Evolutionary conservation across 1,140 invertebrate genomes (phyloP).

Genomic region (Delia radicum): DNA sequence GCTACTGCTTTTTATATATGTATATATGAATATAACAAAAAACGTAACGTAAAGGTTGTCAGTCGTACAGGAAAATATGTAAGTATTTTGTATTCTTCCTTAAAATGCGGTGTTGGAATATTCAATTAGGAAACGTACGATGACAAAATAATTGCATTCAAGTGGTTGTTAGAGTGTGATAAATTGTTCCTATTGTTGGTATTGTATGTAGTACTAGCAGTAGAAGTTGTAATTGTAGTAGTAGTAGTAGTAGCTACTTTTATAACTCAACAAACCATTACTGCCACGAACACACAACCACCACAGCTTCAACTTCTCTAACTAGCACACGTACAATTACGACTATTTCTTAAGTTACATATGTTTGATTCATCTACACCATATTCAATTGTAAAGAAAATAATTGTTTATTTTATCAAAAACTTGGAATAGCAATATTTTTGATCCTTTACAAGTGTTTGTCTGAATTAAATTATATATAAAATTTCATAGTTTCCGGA

Average conservation of each 20-base stretch:
- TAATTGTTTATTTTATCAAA: too few relatives aligned
- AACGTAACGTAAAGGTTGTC: too few relatives aligned
- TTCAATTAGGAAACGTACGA: constrained; percentile 35
- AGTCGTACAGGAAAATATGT: not conserved
- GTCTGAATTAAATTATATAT: too few relatives aligned
- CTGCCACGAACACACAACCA: not conserved
- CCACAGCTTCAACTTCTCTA: not conserved
- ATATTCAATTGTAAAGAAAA: too few relatives aligned
- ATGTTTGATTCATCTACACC: not conserved
- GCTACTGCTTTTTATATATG: not conserved
- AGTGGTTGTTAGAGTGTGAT: constrained; percentile 27
- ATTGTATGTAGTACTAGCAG: not conserved
- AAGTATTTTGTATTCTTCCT: not conserved
- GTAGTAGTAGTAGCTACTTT: not conserved
- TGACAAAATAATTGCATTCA: constrained; percentile 35
- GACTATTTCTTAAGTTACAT: not conserved
- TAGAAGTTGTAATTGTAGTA: not conserved
- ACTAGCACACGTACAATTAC: not conserved
- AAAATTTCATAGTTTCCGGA: too few relatives aligned
- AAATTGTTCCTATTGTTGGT: constrained; percentile 25
- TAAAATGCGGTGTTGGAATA: constrained; percentile 29
- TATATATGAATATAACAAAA: not conserved
- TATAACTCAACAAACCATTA: not conserved
- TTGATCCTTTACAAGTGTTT: too few relatives aligned
- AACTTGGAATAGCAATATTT: too few relatives aligned